Evolutionary conservation across 2,113 vertebrate genomes (phyloP).

Genomic region (Dasyurus viverrinus): DNA sequence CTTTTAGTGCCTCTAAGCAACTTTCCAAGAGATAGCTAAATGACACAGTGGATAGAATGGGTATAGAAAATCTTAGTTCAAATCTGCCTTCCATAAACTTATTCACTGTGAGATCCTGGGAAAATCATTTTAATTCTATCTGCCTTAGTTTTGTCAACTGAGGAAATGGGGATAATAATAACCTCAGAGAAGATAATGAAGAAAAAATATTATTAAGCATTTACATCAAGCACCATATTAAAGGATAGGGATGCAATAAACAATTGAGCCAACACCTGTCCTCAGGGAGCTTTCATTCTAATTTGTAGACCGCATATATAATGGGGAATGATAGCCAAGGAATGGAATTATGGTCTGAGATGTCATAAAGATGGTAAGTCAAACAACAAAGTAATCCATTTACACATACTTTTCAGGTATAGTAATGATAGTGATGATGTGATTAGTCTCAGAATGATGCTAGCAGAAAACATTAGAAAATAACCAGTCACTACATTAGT

Average conservation of each 20-base stretch:
- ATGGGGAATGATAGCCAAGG: not conserved
- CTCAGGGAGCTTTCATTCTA: not conserved
- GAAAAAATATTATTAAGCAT: not conserved
- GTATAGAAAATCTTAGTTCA: not conserved
- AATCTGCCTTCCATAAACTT: not conserved
- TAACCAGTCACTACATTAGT: too few relatives aligned
- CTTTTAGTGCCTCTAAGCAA: too few relatives aligned
- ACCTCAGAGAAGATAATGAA: not conserved
- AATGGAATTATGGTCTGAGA: not conserved
- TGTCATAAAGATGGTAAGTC: not conserved
- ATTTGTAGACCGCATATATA: not conserved
- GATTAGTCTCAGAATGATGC: not conserved
- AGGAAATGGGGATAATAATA: not conserved
- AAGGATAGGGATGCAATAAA: not conserved
- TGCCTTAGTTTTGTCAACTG: not conserved
- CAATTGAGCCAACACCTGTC: constrained; percentile 13
- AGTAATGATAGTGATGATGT: not conserved
- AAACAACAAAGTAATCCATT: not conserved
- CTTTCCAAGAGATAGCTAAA: not conserved
- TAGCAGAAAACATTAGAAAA: not conserved
- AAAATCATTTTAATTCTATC: not conserved
- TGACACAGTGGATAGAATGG: not conserved
- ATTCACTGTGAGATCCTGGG: not conserved
- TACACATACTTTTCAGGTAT: not conserved
- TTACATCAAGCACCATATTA: not conserved